Percentiles rank a stretch among this genome's conserved stretches.
phyloP scores from a whole-genome alignment of 2,797 vertebrate species.

The Sebastes trivittatus region DNA sequence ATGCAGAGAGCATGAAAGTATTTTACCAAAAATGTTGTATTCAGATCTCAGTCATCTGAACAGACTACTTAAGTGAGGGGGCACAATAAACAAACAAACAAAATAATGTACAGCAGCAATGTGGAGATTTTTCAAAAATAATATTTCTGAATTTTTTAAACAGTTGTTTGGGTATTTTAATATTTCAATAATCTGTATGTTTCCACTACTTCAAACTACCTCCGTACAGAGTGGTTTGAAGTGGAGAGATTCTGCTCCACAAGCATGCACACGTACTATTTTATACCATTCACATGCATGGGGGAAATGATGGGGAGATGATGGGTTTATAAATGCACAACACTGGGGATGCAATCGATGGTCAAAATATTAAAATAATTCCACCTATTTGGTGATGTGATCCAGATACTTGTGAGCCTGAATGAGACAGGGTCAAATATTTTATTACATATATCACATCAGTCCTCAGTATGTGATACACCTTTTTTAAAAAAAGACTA shows the following conservation, averaged over 20 bases:
- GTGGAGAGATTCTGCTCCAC: conserved; percentile 65
- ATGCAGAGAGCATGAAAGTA: conserved; percentile 36
- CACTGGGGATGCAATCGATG: conserved; percentile 76
- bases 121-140: conserved; percentile 28
- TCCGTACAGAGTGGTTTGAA: conserved; percentile 63
- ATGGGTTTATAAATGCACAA: conserved; percentile 69
- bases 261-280: conserved; percentile 71
- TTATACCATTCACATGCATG: conserved; percentile 75
- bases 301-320: conserved; percentile 51
- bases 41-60: conserved; percentile 53
- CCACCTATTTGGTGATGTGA: conserved; percentile 81
- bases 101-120: conserved; percentile 35
- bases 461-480: conserved; percentile 57
- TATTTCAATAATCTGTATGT: conserved; percentile 44
- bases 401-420: conserved; percentile 79
- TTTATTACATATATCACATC: conserved; percentile 70
- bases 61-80: conserved; percentile 42
- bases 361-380: conserved; percentile 79
- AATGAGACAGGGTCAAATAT: conserved; percentile 81
- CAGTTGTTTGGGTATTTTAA: conserved; percentile 31
- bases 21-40: conserved; percentile 35
- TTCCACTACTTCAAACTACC: conserved; percentile 63
- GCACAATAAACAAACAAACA: conserved; percentile 57
- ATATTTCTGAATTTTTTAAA: conserved; percentile 31
- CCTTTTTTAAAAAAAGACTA: conserved; percentile 36